A percentile compares a stretch with the other conserved stretches of the same genome.
Conservation (phyloP, 2,888 invertebrate genomes). For the Yponomeuta malinellus region DNA sequence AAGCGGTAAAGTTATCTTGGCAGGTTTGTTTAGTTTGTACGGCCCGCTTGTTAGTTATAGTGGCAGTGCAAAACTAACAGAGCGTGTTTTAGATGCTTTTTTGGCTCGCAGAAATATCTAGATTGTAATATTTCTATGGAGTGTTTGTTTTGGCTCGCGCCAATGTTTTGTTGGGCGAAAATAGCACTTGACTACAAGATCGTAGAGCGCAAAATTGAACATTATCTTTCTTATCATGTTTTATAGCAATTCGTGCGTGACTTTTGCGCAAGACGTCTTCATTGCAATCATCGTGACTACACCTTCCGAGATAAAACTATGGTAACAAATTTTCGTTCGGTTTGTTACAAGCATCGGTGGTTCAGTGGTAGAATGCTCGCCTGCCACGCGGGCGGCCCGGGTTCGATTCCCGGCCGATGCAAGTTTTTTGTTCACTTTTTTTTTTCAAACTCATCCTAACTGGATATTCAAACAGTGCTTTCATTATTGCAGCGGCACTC, state of each 20-base stretch:
- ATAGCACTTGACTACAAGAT: neutral
- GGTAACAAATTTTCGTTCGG: neutral
- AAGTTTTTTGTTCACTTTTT: constrained; percentile 15
- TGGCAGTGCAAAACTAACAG: neutral
- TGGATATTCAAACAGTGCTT: too few relatives aligned
- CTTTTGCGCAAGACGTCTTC: neutral
- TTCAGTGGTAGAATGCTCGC: constrained; percentile 73
- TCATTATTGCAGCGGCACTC: too few relatives aligned
- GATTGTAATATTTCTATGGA: neutral
- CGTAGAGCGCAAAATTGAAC: neutral
- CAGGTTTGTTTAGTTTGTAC: neutral
- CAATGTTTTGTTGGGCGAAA: neutral
- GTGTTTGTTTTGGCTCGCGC: neutral
- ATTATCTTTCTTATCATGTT: neutral
- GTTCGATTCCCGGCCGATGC: constrained; percentile 68
- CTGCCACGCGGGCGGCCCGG: constrained; percentile 73
- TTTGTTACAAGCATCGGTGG: constrained; percentile 55
- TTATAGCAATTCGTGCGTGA: neutral
- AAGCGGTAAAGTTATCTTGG: neutral
- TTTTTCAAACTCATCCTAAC: neutral
- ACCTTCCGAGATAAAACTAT: neutral
- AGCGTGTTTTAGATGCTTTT: constrained; percentile 1
- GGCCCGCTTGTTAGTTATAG: neutral
- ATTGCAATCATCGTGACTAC: neutral
- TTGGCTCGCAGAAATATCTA: constrained; percentile 3